Percentiles rank a stretch among this genome's conserved stretches.
phyloP scores from a whole-genome alignment of 2,113 vertebrate species.

The Spea multiplicata region DNA sequence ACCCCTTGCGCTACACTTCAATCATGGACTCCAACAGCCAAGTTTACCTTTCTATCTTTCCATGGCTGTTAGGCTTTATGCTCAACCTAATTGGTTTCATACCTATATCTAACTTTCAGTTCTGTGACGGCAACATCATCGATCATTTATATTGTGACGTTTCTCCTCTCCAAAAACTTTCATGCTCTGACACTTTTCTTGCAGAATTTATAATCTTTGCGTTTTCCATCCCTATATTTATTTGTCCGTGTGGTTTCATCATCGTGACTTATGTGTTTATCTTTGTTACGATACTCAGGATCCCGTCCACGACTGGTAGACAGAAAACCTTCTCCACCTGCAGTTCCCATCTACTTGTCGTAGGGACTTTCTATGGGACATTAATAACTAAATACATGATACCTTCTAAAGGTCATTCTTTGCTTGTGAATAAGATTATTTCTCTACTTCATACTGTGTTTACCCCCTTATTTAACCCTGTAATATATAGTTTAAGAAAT shows the following conservation, averaged over 20 bases:
- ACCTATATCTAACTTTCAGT: neutral
- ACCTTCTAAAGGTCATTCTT: conserved; percentile 5
- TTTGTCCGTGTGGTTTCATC: conserved; percentile 26
- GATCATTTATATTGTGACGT: conserved; percentile 32
- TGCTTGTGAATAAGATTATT: neutral
- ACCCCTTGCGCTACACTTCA: conserved; percentile 44
- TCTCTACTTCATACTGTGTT: conserved; percentile 23
- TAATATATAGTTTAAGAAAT: conserved; percentile 22
- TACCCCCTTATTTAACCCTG: conserved; percentile 32
- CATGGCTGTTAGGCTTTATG: conserved; percentile 4
- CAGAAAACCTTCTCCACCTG: conserved; percentile 57
- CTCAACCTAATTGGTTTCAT: neutral
- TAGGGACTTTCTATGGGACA: conserved; percentile 55
- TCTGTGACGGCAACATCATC: conserved; percentile 15
- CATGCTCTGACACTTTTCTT: conserved; percentile 19
- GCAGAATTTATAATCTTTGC: neutral
- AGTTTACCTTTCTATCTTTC: conserved; percentile 25
- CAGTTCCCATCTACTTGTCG: conserved; percentile 53
- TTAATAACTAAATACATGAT: conserved; percentile 56
- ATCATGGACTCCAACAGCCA: conserved; percentile 45
- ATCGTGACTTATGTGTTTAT: conserved; percentile 53
- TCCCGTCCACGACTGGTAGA: conserved; percentile 14
- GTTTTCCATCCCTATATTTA: neutral
- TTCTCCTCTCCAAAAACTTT: conserved; percentile 11
- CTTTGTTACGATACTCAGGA: conserved; percentile 29